These are phyloP conservation scores for Callaeas wilsoni DNA, from an alignment of 2,113 vertebrate species.

Conservation along the genomic window DNA sequence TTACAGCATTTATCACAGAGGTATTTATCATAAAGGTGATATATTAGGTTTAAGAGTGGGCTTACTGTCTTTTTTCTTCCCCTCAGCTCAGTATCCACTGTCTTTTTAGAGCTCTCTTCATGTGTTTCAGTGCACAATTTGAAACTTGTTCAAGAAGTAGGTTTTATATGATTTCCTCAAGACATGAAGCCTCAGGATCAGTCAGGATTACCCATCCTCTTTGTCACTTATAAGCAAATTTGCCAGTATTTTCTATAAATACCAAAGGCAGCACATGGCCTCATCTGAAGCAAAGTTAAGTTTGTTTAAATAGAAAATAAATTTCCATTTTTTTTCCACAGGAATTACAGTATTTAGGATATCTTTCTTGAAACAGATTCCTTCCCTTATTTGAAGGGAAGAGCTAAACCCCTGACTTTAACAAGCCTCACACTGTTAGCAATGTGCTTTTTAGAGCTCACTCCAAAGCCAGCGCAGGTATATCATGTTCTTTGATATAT, in stretches of 20 bases:
- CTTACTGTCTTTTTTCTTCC: not conserved
- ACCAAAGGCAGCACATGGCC: not conserved
- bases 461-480: not conserved
- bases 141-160: not conserved
- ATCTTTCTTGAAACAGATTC: not conserved
- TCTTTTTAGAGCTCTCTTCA: not conserved
- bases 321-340: not conserved
- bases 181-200: not conserved
- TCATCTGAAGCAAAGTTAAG: not conserved
- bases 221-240: not conserved
- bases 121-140: not conserved
- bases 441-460: not conserved
- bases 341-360: not conserved
- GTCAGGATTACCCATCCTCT: not conserved
- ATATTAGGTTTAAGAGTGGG: not conserved
- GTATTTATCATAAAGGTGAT: not conserved
- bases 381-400: not conserved
- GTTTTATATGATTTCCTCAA: conserved; percentile 10
- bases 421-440: not conserved
- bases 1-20: not conserved
- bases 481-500: not conserved
- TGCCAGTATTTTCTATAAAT: not conserved
- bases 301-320: not conserved
- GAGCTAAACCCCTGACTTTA: not conserved
- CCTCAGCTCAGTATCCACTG: not conserved